These are phyloP conservation scores for Chloroceryle inda DNA, from an alignment of 2,797 vertebrate species.

Conservation along the genomic window DNA sequence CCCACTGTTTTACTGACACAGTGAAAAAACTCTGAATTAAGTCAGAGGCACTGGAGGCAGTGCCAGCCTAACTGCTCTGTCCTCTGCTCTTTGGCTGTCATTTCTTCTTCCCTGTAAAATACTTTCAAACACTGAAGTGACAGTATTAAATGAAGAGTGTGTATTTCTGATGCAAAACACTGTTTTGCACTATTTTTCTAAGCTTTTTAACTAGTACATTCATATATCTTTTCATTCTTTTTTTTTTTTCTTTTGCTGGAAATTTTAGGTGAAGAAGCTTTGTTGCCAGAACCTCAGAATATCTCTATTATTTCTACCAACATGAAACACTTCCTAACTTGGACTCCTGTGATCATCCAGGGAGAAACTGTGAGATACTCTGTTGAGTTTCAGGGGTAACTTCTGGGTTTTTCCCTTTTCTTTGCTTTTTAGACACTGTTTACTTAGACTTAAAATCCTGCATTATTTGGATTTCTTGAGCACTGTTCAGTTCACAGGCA, in stretches of 20 bases:
- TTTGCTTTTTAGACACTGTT: background rate
- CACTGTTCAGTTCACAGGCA: background rate
- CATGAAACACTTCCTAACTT: conserved; percentile 83
- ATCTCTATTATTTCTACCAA: conserved; percentile 81
- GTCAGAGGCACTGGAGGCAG: background rate
- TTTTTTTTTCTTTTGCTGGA: background rate
- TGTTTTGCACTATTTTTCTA: background rate
- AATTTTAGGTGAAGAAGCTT: conserved; percentile 39
- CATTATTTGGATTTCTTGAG: background rate
- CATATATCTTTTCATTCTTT: background rate
- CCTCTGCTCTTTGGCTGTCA: background rate
- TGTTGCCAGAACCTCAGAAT: conserved; percentile 78
- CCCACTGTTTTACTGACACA: background rate
- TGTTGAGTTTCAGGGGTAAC: conserved; percentile 84
- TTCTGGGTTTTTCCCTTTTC: background rate
- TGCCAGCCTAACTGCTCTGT: background rate
- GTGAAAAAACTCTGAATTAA: background rate
- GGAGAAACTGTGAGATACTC: conserved; percentile 76
- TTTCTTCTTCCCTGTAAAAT: background rate
- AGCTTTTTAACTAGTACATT: background rate
- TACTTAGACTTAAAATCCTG: background rate
- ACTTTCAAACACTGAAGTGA: background rate
- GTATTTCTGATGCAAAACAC: background rate
- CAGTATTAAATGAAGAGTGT: background rate
- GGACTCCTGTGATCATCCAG: conserved; percentile 73